phyloP scores from a whole-genome alignment of 37 sponge, comb jelly and placozoan species.

The Ianthella basta region DNA sequence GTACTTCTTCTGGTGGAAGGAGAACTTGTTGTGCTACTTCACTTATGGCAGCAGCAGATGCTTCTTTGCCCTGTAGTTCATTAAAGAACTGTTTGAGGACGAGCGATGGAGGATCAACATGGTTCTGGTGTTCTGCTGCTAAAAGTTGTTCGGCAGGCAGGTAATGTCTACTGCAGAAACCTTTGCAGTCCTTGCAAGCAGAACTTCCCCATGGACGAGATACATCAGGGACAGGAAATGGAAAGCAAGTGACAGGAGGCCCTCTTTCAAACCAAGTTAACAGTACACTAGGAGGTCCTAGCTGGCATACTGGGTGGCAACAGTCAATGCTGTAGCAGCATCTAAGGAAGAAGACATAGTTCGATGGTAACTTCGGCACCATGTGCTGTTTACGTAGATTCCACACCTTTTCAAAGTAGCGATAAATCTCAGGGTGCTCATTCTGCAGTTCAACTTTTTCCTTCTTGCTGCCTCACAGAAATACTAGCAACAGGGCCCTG shows the following conservation, averaged over 20 bases:
- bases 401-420: conserved; percentile 30
- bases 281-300: background rate
- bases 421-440: conserved; percentile 23
- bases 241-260: conserved; percentile 12
- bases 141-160: background rate
- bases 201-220: conserved; percentile 28
- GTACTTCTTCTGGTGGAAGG: conserved; percentile 26
- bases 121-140: background rate
- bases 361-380: background rate
- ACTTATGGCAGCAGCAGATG: background rate
- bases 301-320: conserved; percentile 35
- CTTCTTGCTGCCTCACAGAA: background rate
- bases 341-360: background rate
- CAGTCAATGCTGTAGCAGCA: conserved; percentile 34
- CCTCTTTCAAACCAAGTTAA: conserved; percentile 39
- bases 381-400: conserved; percentile 2
- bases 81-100: too few relatives aligned
- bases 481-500: background rate
- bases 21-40: conserved; percentile 39
- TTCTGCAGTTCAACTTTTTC: conserved; percentile 1
- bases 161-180: conserved; percentile 24
- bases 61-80: background rate
- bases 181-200: background rate
- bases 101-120: background rate
- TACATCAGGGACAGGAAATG: conserved; percentile 41